Base-by-base conservation (phyloP, 2,888 invertebrate genomes). In the Lamellibrachia satsuma region DNA sequence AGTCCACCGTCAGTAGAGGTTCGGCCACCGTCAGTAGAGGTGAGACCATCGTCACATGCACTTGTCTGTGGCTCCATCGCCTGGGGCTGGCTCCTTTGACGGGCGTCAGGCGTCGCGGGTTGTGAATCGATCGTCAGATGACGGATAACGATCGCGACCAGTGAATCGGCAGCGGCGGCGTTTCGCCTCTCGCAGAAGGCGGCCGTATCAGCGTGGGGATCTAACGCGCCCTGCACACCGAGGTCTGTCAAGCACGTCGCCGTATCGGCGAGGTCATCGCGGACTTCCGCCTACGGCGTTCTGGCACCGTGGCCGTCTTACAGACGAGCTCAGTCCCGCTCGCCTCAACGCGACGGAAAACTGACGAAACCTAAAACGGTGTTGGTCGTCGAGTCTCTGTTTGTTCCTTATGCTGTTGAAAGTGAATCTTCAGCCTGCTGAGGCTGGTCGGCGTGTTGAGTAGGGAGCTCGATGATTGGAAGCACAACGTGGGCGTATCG, bases 221-320 rank as follows among this genome's bases (percentile, higher is more conserved):
- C 75, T 75, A 22, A n/a, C 75, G 75, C 75, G 75, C 75, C 75
- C 75, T 75, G 75, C 75, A 75, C n/a, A n/a, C 75, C 75, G 75
- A n/a, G 75, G 15, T 11, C 75, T 75, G 15, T 15, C 75, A n/a
- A 75, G 75, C 15, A 75, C 75, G n/a, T n/a, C 6, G 75, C 3
- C 75, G 75, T 75, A 75, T 75, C 75, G 22, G 75, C 11, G 75
- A 75, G 75, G 75, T 75, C 75, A 75, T 75, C 75, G 11, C 75
- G 75, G 75, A 75, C 75, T 22, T 22, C 22, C 22, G 75, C 75
- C 75, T 15, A 22, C 11, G 75, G 75, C 75, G 2, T 75, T 75
- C 22, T 22, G 22, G 39, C 39, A 39, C 39, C 39, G 39, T 6
- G 75, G 6, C 22, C 75, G 75, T 75, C 75, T 75, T 75, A 22